Base-by-base conservation (phyloP, 2,113 vertebrate genomes). In the Dasyornis broadbenti region DNA sequence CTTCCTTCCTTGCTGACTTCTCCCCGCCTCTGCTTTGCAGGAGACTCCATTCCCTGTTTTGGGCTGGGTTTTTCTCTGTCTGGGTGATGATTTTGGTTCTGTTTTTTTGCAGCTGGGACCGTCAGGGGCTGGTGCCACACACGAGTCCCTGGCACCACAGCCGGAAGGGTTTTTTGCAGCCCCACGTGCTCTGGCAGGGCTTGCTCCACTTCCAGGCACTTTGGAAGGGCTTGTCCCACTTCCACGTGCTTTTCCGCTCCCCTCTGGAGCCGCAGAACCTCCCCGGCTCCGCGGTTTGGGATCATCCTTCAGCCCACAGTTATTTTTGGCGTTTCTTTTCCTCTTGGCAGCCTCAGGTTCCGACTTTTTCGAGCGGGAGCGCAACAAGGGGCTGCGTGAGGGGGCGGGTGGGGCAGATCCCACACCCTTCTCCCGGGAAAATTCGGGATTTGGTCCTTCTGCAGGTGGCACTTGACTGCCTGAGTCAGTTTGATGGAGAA, bases 71-170 rank as follows among this genome's bases (percentile, higher is more conserved):
- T 57, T 73, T 13, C 27, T 44, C 26, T 17, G 33, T 2, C 66
- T 17, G 2, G 20, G 26, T 0, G 49, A 33, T 0, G n/a, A 22
- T 28, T 85, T 72, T 3, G 56, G 13, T 0, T 44, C 60, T 13
- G 69, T 2, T 4, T 0, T 17, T 11, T 10, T 10, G 56, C 31
- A n/a, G 3, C 5, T 56, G 4, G n/a, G 60, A 2, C 66, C 6
- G 0, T 1, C 26, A 0, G 18, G 30, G 45, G 42, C 19, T 10
- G 61, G 15, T 2, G 37, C 4, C 5, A 23, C 18, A 2, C 3
- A 3, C 30, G 7, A 27, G 56, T 27, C 52, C 45, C 23, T 28
- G 31, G 35, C 3, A 13, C 12, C 0, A 5, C 28, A 10, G 1
- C 6, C 16, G 28, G 71, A 5, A 63, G 16, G 45, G 22, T 31